Base-by-base conservation (phyloP, 1,140 invertebrate species). In the Drosophila triauraria region DNA sequence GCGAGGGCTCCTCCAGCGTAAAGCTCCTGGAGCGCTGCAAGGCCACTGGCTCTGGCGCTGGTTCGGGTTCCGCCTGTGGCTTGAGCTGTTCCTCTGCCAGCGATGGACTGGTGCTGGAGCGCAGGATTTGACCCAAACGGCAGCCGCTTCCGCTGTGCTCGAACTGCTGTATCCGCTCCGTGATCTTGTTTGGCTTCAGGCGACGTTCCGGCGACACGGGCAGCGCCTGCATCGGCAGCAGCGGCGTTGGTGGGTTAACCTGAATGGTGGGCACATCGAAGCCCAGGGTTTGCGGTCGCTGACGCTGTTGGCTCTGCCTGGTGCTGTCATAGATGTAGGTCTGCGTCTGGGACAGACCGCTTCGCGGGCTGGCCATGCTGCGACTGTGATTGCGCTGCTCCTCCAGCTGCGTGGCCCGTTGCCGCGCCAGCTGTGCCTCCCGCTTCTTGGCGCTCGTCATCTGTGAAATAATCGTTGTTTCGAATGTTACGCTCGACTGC, bases 1-100 rank as follows among this genome's bases (percentile, higher is more conserved):
- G 94, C 75, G 95, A 95, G 8, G 95, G 95, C 44, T 93, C 91
- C 0, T 95, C 95, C 43, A 95, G 77, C 1, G 94, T 94, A 63
- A 95, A 96, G 2, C 95, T 95, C 61, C 95, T 94, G 60, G 94
- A 94, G 50, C 95, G 93, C 50, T 84, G 77, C 35, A 81, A 12
- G 1, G 27, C 47, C 13, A 17, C 25, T 13, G 25, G 44, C 20
- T 42, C 40, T 23, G 47, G 13, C 1, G 42, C 58, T 44, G 27
- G 3, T 1, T 17, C 40, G 10, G 13, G 15, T 10, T 40, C 15
- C 9, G 2, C 23, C 4, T 17, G 38, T 4, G 13, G 20, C n/a
- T 20, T 54, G 7, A 32, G 25, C 7, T 40, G 32, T 0, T 8
- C 0, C 1, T 48, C 30, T 1, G 56, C 63, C 15, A 90, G 8